A percentile compares a stretch with the other conserved stretches of the same genome.
phyloP scores from a whole-genome alignment of 2,113 vertebrate species.

The Cebidichthys violaceus region DNA sequence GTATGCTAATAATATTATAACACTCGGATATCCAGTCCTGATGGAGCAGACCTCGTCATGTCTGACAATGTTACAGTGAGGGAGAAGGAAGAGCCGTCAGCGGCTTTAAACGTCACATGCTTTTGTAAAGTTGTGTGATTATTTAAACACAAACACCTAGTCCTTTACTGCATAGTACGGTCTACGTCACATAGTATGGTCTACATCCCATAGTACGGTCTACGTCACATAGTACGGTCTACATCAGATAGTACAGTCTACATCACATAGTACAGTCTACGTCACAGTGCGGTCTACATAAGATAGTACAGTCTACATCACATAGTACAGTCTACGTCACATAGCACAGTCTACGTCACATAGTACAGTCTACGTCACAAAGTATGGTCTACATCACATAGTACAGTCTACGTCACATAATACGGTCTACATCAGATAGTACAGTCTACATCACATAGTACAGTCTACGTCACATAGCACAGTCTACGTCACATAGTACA shows the following conservation, averaged over 20 bases:
- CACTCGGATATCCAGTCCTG: slow-evolving; percentile 46
- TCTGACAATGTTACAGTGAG: background rate
- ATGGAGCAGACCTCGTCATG: slow-evolving; percentile 10
- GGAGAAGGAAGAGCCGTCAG: background rate
- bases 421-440: no score
- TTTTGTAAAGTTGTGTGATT: background rate
- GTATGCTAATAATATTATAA: slow-evolving; percentile 68
- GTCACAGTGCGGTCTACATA: no score
- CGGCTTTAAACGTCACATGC: background rate
- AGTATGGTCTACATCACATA: no score
- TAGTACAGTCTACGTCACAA: background rate
- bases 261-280: background rate
- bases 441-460: background rate
- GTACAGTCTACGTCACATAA: background rate
- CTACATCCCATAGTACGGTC: no score
- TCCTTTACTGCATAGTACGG: background rate
- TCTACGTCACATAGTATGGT: background rate
- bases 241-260: no score
- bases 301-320: background rate
- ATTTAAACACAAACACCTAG: background rate
- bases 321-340: background rate
- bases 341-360: background rate
- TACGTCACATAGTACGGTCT: background rate
- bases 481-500: background rate
- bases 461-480: background rate